phyloP scores from a whole-genome alignment of 2,113 vertebrate genomes.

The Carollia perspicillata region DNA sequence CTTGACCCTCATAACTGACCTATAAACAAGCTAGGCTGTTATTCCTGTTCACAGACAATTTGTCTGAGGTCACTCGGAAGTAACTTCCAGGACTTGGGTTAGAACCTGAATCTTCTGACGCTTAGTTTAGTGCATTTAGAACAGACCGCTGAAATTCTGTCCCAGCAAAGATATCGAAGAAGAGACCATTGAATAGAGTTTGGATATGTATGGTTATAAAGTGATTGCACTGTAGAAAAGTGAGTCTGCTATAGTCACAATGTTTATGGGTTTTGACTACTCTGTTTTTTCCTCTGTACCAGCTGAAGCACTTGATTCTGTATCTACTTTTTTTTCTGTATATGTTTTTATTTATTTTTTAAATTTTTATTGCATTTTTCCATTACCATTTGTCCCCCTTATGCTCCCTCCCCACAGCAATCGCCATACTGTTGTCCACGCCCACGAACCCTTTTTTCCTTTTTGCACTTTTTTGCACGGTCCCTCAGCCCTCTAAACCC shows the following conservation, averaged over 20 bases:
- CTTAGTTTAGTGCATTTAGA: neutral
- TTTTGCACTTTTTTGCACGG: too few relatives aligned
- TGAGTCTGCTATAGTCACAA: neutral
- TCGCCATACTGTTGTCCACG: too few relatives aligned
- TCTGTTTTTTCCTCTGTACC: neutral
- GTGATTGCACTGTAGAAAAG: neutral
- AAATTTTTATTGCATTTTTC: too few relatives aligned
- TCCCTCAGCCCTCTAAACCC: too few relatives aligned
- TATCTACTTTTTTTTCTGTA: neutral
- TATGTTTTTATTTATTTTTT: too few relatives aligned
- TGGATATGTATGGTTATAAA: constrained; percentile 1
- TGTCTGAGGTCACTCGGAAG: neutral
- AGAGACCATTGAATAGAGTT: neutral
- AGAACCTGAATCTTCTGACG: neutral
- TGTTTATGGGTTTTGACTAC: neutral
- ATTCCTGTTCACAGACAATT: neutral
- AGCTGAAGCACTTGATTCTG: neutral
- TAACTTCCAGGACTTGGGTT: neutral
- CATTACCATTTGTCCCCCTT: too few relatives aligned
- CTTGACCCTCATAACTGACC: neutral
- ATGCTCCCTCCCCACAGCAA: too few relatives aligned
- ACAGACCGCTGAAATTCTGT: neutral
- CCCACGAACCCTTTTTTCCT: too few relatives aligned
- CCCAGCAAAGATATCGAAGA: neutral
- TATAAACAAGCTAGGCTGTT: neutral